phyloP scores from a whole-genome alignment of 2,888 invertebrate species.

The Ophion ventricosus region DNA sequence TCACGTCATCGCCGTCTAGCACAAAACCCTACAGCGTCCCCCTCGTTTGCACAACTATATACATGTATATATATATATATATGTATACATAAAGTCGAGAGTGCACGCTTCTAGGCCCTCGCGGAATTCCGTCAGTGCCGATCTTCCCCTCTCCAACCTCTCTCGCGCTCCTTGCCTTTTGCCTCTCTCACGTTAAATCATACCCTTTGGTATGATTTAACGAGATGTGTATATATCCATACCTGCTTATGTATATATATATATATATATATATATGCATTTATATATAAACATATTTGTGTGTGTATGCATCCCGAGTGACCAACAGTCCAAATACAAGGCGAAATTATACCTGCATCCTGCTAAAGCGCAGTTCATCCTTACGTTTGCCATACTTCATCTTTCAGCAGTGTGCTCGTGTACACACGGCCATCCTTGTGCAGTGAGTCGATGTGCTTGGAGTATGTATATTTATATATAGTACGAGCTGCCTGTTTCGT shows the following conservation, averaged over 20 bases:
- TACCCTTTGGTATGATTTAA: constrained; percentile 69
- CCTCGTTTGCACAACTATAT: constrained; percentile 9
- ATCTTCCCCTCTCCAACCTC: constrained; percentile 32
- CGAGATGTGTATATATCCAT: constrained; percentile 52
- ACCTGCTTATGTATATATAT: not conserved
- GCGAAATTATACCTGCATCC: constrained; percentile 63
- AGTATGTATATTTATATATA: not conserved
- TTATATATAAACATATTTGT: constrained; percentile 12
- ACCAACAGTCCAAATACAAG: constrained; percentile 68
- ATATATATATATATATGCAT: not conserved
- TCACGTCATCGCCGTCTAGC: constrained; percentile 40
- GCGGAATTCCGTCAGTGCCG: constrained; percentile 55
- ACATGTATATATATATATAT: too few species aligned
- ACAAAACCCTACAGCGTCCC: constrained; percentile 26
- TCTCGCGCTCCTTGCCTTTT: constrained; percentile 32
- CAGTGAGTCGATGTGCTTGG: constrained; percentile 8
- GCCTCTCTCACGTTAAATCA: constrained; percentile 62
- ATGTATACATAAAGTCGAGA: not conserved
- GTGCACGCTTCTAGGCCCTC: constrained; percentile 51
- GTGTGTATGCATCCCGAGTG: constrained; percentile 39
- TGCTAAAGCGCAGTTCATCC: not conserved
- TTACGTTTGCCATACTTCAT: constrained; percentile 23
- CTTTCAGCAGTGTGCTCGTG: not conserved
- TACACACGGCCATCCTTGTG: not conserved
- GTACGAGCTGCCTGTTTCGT: constrained; percentile 22